Conservation (phyloP, 1,140 invertebrate genomes). For the Cecropterus lyciades region DNA sequence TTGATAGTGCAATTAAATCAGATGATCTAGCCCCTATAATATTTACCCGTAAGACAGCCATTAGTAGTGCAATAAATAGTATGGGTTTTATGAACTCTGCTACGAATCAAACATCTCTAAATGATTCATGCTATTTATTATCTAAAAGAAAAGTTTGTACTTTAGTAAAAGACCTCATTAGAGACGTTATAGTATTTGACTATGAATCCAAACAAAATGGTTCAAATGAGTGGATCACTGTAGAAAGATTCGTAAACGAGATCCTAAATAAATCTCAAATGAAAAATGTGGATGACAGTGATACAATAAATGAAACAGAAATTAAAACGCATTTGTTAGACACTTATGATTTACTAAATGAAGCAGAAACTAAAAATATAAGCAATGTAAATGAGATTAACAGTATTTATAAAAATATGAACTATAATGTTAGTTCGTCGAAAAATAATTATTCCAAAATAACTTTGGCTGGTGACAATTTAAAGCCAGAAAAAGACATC, state of each 20-base stretch:
- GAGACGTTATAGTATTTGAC: constrained; percentile 35
- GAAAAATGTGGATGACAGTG: neutral
- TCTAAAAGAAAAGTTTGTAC: neutral
- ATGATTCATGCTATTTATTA: neutral
- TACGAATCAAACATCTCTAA: neutral
- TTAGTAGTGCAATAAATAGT: neutral
- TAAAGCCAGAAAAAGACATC: neutral
- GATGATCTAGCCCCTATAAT: neutral
- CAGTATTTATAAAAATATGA: neutral
- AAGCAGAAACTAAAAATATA: neutral
- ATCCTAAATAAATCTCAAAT: constrained; percentile 3
- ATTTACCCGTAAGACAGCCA: neutral
- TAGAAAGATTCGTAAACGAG: neutral
- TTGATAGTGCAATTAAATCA: neutral
- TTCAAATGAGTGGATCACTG: constrained; percentile 1
- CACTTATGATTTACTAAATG: neutral
- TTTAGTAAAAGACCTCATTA: constrained; percentile 25
- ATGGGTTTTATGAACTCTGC: neutral
- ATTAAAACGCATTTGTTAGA: neutral
- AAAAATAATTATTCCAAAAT: neutral
- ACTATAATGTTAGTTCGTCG: neutral
- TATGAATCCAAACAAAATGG: neutral
- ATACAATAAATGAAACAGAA: neutral
- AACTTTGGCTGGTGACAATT: neutral
- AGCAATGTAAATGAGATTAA: neutral